phyloP scores from a whole-genome alignment of 2,113 vertebrate species.

The Epinephelus fuscoguttatus region DNA sequence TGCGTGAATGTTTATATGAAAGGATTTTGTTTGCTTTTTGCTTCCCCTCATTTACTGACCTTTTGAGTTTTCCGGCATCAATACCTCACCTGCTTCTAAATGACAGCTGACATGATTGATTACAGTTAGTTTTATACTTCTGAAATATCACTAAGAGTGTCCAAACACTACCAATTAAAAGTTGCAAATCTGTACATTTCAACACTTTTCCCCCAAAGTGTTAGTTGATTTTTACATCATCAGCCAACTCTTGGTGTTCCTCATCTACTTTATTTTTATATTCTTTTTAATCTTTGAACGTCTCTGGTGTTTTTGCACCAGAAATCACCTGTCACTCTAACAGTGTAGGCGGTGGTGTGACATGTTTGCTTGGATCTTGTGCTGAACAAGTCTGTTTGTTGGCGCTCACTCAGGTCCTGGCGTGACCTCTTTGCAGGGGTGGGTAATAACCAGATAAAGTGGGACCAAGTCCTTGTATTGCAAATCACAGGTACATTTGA shows the following conservation, averaged over 20 bases:
- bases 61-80: constrained; percentile 28
- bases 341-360: not conserved
- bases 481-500: too few relatives aligned
- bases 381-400: not conserved
- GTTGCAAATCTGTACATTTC: not conserved
- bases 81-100: constrained; percentile 1
- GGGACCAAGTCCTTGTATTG: too few relatives aligned
- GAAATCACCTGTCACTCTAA: not conserved
- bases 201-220: not conserved
- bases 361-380: not conserved
- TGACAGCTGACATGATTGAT: constrained; percentile 27
- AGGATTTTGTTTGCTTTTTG: constrained; percentile 6
- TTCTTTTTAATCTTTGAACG: not conserved
- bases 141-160: not conserved
- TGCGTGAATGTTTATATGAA: not conserved
- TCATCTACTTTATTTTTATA: too few relatives aligned
- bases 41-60: constrained; percentile 39
- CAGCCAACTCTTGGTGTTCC: not conserved
- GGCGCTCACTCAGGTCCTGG: not conserved
- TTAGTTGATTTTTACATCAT: not conserved
- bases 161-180: not conserved
- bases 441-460: too few relatives aligned
- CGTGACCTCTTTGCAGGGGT: too few relatives aligned
- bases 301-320: not conserved
- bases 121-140: constrained; percentile 13